Evolutionary conservation across 2,888 invertebrate genomes (phyloP).

Genomic region (Epinotia brunnichana): DNA sequence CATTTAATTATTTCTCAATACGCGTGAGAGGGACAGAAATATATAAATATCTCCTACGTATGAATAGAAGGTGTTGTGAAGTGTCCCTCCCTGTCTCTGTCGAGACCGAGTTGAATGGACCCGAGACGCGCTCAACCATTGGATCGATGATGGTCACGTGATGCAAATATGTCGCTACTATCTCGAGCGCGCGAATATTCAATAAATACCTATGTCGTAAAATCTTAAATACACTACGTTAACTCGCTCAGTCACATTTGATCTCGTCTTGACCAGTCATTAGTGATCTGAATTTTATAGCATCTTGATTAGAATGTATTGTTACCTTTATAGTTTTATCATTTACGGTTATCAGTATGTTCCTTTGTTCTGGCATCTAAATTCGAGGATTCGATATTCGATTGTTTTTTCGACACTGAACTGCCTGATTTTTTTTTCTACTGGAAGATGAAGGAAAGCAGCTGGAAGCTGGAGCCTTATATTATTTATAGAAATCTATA

Average conservation of each 20-base stretch:
- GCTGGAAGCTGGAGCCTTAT: too few species aligned
- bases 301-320: neutral
- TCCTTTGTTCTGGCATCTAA: neutral
- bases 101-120: slow-evolving; percentile 83
- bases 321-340: neutral
- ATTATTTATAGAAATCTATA: too few species aligned
- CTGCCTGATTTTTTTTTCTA: neutral
- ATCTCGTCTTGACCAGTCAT: neutral
- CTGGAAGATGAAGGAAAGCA: neutral
- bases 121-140: slow-evolving; percentile 83
- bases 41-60: slow-evolving; percentile 80
- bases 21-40: slow-evolving; percentile 72
- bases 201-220: slow-evolving; percentile 44
- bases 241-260: neutral
- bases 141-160: slow-evolving; percentile 83
- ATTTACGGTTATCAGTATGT: neutral
- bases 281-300: neutral
- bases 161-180: slow-evolving; percentile 68
- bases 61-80: slow-evolving; percentile 82
- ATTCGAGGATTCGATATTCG: neutral
- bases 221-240: neutral
- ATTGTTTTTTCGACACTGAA: neutral
- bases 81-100: slow-evolving; percentile 70
- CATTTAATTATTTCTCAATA: slow-evolving; percentile 81
- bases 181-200: slow-evolving; percentile 62